These are phyloP conservation scores for Steromphala cineraria DNA, from an alignment of 2,888 invertebrate genomes.

Conservation along the genomic window DNA sequence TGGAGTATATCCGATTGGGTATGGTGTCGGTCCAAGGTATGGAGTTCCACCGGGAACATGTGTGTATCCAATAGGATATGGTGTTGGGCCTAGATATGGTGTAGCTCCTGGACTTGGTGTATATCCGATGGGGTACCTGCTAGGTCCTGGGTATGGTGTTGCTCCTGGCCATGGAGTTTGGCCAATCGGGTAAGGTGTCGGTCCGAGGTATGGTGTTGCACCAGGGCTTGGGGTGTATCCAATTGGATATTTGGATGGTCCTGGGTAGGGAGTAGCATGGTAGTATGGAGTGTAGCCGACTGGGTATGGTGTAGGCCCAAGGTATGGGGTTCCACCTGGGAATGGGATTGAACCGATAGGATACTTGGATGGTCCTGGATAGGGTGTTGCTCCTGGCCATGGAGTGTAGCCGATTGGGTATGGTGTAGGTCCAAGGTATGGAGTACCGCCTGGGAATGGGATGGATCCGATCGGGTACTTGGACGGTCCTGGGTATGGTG, in stretches of 20 bases:
- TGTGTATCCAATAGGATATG: background rate
- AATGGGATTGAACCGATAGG: background rate
- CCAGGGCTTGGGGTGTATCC: background rate
- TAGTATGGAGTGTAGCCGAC: conserved; percentile 34
- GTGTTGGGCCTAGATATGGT: background rate
- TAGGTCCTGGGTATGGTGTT: background rate
- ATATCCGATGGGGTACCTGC: background rate
- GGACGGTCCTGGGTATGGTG: background rate
- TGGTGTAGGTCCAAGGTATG: conserved; percentile 1
- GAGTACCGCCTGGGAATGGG: background rate
- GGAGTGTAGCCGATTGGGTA: background rate
- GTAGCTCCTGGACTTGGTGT: background rate
- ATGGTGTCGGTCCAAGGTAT: background rate
- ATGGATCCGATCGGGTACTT: background rate
- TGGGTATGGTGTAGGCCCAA: conserved; percentile 21
- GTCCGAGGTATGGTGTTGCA: background rate
- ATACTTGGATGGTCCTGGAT: background rate
- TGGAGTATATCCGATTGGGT: conserved; percentile 35
- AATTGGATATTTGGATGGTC: background rate
- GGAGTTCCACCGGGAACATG: background rate
- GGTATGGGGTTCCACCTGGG: background rate
- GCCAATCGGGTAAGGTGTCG: background rate
- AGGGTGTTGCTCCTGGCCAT: background rate
- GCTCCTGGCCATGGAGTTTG: background rate
- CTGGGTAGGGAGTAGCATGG: conserved; percentile 24